phyloP scores from a whole-genome alignment of 2,797 vertebrate genomes.

The Sebastes dallii region DNA sequence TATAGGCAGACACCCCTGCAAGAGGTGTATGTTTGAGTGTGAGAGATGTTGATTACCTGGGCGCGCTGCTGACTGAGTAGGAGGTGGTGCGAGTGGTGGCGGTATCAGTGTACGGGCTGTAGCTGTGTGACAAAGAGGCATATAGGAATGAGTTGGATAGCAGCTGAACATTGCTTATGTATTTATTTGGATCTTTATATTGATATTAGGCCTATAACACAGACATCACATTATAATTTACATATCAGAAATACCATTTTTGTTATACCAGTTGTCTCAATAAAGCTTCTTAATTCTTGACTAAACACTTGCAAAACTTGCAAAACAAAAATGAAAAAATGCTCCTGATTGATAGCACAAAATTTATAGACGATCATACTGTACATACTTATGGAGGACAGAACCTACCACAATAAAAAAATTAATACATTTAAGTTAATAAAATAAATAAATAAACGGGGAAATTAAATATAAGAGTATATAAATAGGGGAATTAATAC shows the following conservation, averaged over 20 bases:
- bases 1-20: not conserved
- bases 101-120: constrained; percentile 62
- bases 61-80: constrained; percentile 51
- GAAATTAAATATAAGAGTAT: too few relatives aligned
- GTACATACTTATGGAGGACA: not conserved
- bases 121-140: constrained; percentile 38
- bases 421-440: too few relatives aligned
- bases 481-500: too few relatives aligned
- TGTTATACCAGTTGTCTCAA: not conserved
- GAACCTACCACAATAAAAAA: too few relatives aligned
- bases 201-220: too few relatives aligned
- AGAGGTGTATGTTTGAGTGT: not conserved
- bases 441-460: too few relatives aligned
- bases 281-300: not conserved
- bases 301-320: not conserved
- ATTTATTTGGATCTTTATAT: not conserved
- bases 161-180: not conserved
- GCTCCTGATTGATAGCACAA: too few relatives aligned
- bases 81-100: constrained; percentile 56
- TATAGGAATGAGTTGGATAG: not conserved
- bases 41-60: constrained; percentile 55
- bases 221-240: not conserved
- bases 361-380: not conserved
- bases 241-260: not conserved
- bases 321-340: not conserved